Evolutionary conservation across 2,113 vertebrate genomes (phyloP), one percentile per base, ranked within the genome.

Genomic region (Carollia perspicillata): DNA sequence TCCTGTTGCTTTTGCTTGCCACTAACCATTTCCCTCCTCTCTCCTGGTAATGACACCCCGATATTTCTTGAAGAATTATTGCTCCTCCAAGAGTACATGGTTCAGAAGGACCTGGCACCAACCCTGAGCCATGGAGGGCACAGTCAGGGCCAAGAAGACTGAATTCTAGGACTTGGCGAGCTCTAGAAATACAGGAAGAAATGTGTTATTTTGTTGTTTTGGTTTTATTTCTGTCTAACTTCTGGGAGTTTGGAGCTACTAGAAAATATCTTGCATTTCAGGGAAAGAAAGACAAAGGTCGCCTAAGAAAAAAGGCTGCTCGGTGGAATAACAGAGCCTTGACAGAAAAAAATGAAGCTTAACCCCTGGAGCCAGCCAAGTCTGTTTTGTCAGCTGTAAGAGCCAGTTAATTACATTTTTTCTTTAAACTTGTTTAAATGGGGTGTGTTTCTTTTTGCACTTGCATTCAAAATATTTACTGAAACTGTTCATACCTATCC

Each of bases 401-500:
- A 37, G 35, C 37, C 8, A 51, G 53, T 68, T 90, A 90, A 84
- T 55, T 65, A 37, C 17, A 0, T 60, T 85, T 68, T 75, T 49
- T 8, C 3, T 75, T 80, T 75, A 84, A 90, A 84, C 49, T 89
- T 81, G 35, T 90, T 90, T 86, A 81, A 89, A 63, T 58, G 0
- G 0, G 2, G 8, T n/a, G n/a, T n/a, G 84, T 2, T 1, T 22
- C 18, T 85, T 93, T 66, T 20, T 60, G 12, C 5, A 53, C 22
- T 78, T 83, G 63, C 30, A 77, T 53, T 71, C 55, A 83, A 85
- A 83, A 89, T 83, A 92, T n/a, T 96, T 91, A 92, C 68, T 8
- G 16, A 91, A 16, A 11, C 7, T 51, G 20, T 72, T 72, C 22
- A 30, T 72, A 69, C 6, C 18, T 44, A 44, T 42, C 42, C 16